Percentiles rank a stretch among this genome's conserved stretches.
Evolutionary conservation across 1,140 invertebrate genomes (phyloP).

Genomic region (Drosophila parabipectinata): DNA sequence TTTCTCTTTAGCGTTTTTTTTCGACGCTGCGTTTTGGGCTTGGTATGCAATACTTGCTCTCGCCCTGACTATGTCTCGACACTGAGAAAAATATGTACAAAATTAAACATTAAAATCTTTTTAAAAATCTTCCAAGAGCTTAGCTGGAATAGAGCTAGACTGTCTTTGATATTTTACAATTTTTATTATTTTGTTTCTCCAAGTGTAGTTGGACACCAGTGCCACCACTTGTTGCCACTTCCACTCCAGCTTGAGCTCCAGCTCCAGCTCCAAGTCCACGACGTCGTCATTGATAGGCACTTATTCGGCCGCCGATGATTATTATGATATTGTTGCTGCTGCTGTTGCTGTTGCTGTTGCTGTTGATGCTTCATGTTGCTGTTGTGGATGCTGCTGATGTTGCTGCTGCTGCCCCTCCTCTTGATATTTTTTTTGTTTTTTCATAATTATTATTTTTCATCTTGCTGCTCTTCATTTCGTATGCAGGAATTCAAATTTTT

Average conservation of each 20-base stretch:
- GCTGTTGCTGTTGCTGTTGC: conserved; percentile 34
- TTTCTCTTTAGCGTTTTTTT: conserved; percentile 27
- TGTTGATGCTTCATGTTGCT: conserved; percentile 44
- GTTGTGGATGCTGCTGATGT: conserved; percentile 28
- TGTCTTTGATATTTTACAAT: neutral
- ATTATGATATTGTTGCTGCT: conserved; percentile 80
- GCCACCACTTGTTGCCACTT: conserved; percentile 41
- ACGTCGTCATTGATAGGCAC: conserved; percentile 78
- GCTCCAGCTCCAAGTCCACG: conserved; percentile 27
- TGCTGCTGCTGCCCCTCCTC: conserved; percentile 13
- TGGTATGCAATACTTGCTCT: conserved; percentile 51
- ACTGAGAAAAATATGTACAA: neutral
- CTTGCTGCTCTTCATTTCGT: conserved; percentile 73
- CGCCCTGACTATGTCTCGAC: conserved; percentile 18
- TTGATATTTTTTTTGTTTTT: conserved; percentile 6
- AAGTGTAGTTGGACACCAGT: conserved; percentile 15
- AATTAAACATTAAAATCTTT: too few species aligned
- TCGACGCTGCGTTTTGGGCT: conserved; percentile 61
- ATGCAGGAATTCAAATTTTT: conserved; percentile 83
- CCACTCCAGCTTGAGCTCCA: conserved; percentile 41
- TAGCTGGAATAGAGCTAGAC: neutral
- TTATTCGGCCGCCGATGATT: conserved; percentile 76
- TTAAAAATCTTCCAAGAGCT: too few species aligned
- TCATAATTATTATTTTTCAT: conserved; percentile 68
- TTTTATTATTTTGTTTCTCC: conserved; percentile 6